phyloP scores from a whole-genome alignment of 2,888 invertebrate species.

The Halocaridina rubra region DNA sequence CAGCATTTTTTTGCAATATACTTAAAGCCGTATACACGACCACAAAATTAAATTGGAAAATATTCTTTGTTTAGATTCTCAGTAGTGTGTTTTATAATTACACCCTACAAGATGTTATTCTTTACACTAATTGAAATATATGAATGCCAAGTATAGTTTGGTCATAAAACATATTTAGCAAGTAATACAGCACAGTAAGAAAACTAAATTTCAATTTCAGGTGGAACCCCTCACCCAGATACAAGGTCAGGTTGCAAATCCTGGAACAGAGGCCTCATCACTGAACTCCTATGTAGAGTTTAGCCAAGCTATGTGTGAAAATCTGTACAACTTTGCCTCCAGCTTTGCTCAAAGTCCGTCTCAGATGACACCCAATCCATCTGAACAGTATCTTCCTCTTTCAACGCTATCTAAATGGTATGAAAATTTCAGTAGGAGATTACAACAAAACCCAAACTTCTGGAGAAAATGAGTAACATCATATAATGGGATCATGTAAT shows the following conservation, averaged over 20 bases:
- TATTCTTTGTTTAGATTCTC: no score
- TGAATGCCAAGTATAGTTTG: no score
- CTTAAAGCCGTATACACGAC: no score
- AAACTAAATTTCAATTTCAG: slow-evolving; percentile 30
- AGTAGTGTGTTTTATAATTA: no score
- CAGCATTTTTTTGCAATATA: no score
- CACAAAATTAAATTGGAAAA: no score
- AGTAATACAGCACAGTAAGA: no score
- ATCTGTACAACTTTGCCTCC: slow-evolving; percentile 90
- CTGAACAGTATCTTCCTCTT: slow-evolving; percentile 87
- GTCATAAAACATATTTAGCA: no score
- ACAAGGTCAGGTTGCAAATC: slow-evolving; percentile 70
- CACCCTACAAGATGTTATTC: no score
- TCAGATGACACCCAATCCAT: slow-evolving; percentile 83
- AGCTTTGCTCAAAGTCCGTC: slow-evolving; percentile 87
- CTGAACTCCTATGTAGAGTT: slow-evolving; percentile 71
- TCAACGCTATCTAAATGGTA: slow-evolving; percentile 93
- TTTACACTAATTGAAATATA: no score
- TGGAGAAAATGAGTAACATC: slow-evolving; percentile 78
- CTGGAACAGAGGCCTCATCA: slow-evolving; percentile 68
- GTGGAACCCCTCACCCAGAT: slow-evolving; percentile 75
- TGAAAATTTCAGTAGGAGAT: slow-evolving; percentile 87
- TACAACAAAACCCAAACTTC: slow-evolving; percentile 92
- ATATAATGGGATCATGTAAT: background rate
- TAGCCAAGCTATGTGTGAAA: slow-evolving; percentile 90